Evolutionary conservation across 2,888 invertebrate genomes (phyloP).

Genomic region (Sarcophaga rosellei): DNA sequence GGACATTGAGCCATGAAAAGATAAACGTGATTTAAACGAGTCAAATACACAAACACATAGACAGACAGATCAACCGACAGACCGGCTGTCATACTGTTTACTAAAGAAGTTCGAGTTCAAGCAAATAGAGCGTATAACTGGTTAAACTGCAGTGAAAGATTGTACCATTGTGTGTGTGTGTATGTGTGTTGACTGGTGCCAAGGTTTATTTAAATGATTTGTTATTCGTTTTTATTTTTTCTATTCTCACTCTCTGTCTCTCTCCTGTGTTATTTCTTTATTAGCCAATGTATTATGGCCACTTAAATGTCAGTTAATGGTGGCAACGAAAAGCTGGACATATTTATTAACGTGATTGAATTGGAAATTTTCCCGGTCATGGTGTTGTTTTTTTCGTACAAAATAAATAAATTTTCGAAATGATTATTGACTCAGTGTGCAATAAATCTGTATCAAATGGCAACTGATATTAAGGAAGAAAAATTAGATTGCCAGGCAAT

Average conservation of each 20-base stretch:
- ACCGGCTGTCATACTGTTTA: background rate
- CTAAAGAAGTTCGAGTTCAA: background rate
- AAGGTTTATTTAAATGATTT: background rate
- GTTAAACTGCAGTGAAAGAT: background rate
- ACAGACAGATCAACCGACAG: background rate
- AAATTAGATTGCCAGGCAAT: too few species aligned
- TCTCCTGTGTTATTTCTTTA: background rate
- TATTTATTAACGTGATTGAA: background rate
- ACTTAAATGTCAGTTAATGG: background rate
- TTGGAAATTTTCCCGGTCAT: background rate
- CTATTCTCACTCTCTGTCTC: background rate
- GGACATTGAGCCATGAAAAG: background rate
- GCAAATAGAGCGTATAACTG: background rate
- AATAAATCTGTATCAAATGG: too few species aligned
- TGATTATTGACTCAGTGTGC: too few species aligned
- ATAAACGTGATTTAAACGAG: background rate
- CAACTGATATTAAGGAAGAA: too few species aligned
- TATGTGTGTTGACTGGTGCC: background rate
- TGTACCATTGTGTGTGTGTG: too few species aligned
- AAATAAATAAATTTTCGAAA: too few species aligned
- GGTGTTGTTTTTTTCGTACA: too few species aligned
- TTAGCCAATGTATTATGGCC: background rate
- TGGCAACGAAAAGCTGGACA: background rate
- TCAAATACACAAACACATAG: too few species aligned
- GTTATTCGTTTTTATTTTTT: background rate